phyloP scores from a whole-genome alignment of 2,888 invertebrate genomes.

The Metopia argyrocephala region DNA sequence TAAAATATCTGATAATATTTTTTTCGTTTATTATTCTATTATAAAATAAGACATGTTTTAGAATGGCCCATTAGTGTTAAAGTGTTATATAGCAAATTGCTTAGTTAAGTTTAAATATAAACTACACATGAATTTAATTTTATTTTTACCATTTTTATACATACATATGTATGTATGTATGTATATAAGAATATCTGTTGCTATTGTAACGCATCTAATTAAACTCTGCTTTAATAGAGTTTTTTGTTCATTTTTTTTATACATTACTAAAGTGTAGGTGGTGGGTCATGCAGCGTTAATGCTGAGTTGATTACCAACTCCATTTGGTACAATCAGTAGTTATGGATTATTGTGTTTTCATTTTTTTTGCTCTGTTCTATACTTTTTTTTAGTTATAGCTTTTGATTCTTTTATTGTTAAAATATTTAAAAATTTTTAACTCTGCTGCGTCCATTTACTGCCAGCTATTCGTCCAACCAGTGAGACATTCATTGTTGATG shows the following conservation, averaged over 20 bases:
- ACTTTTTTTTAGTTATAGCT: constrained; percentile 9
- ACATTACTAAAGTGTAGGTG: constrained; percentile 13
- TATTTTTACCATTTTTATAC: constrained; percentile 13
- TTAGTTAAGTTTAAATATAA: constrained; percentile 2
- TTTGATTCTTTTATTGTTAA: constrained; percentile 38
- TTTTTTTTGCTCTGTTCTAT: neutral
- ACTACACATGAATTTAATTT: neutral
- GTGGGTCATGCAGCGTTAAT: constrained; percentile 31
- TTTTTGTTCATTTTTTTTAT: neutral
- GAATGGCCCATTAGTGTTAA: too few relatives aligned
- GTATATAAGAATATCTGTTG: constrained; percentile 13
- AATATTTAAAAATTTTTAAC: constrained; percentile 25
- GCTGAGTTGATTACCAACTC: constrained; percentile 31
- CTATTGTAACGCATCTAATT: constrained; percentile 60
- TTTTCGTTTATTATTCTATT: too few relatives aligned
- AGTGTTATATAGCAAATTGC: neutral
- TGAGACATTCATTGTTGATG: constrained; percentile 25
- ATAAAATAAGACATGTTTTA: too few relatives aligned
- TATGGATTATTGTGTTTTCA: constrained; percentile 46
- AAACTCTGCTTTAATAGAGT: constrained; percentile 44
- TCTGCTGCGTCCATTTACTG: constrained; percentile 20
- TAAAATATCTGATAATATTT: too few relatives aligned
- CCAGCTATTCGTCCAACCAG: neutral
- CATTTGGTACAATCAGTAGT: constrained; percentile 35
- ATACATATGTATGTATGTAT: too few relatives aligned